phyloP scores from a whole-genome alignment of 2,797 vertebrate genomes.

The Manis crassicaudata region DNA sequence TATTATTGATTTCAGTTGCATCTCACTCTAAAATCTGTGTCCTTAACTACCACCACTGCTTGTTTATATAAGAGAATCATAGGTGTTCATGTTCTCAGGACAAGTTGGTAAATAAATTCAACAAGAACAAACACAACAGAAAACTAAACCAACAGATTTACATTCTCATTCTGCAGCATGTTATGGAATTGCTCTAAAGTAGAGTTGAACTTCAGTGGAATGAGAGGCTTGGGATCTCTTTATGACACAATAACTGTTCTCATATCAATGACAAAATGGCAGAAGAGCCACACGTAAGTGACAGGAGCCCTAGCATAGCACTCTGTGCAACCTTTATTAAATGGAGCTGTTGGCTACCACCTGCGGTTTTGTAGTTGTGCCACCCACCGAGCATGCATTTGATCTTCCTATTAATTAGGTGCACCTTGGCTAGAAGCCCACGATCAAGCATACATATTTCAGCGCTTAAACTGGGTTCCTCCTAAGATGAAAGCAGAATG shows the following conservation, averaged over 20 bases:
- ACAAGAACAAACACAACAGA: conserved; percentile 1
- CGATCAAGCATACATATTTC: conserved; percentile 53
- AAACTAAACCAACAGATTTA: conserved; percentile 59
- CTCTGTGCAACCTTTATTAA: conserved; percentile 69
- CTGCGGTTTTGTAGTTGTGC: conserved; percentile 59
- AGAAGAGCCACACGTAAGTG: conserved; percentile 17
- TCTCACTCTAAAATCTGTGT: neutral
- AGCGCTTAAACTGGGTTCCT: conserved; percentile 67
- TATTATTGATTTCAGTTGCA: neutral
- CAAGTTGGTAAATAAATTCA: conserved; percentile 45
- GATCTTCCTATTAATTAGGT: conserved; percentile 75
- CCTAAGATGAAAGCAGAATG: conserved; percentile 63
- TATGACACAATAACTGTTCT: conserved; percentile 41
- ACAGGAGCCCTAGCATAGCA: conserved; percentile 29
- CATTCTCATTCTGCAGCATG: conserved; percentile 16
- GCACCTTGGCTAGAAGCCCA: conserved; percentile 69
- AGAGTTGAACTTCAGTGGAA: conserved; percentile 29
- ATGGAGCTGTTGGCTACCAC: conserved; percentile 34
- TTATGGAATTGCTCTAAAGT: neutral
- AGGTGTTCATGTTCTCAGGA: conserved; percentile 48
- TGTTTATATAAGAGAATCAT: conserved; percentile 31
- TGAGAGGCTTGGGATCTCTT: conserved; percentile 50
- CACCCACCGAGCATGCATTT: conserved; percentile 58
- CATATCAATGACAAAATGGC: conserved; percentile 71
- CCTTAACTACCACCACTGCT: neutral